Base-by-base conservation (phyloP, 2,888 invertebrate genomes). In the Listrodromus nycthemerus region DNA sequence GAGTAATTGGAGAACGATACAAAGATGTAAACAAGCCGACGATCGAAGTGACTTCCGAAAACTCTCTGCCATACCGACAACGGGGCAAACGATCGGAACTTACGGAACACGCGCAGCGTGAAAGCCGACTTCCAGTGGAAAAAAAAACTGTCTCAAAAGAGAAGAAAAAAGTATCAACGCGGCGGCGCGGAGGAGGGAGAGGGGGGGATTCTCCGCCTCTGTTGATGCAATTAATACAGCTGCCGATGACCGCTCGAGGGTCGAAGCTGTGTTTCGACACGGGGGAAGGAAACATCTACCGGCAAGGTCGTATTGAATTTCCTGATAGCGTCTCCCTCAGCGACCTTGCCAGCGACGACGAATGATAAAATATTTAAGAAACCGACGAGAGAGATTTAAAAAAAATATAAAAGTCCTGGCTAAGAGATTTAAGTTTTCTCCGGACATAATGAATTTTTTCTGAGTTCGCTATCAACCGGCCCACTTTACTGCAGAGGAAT, bases 141-240 rank as follows among this genome's bases (percentile, higher is more conserved):
- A 69, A 58, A 65, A 16, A 27, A 1, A 70, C 50, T 10, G 27
- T 21, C 7, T 3, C 0, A n/a, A 50, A 61, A 10, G 19, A 69
- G 41, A 55, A 30, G 30, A n/a, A 37, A 65, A 65, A 50, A 30
- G 24, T 65, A 63, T 75, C 74, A 66, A 33, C 61, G 30, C 65
- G 8, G 65, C 21, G 27, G 30, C 55, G 41, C 58, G 77, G 55
- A 37, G 58, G 78, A 30, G 48, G 27, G 30, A 48, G 41, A 48
- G 77, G 55, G 45, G 58, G 78, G 37, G 48, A 55, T 52, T 71
- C 50, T 24, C 65, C 80, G 52, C 50, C 55, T 71, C 41, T 66
- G 65, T 71, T 76, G 70, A 70, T 81, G 27, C 81, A 76, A 81
- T 81, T 71, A 65, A 69, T 63, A 70, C 50, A 70, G 13, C 24